Percentiles rank a stretch among this genome's conserved stretches.
These are phyloP conservation scores for Tetranychus piercei DNA, from an alignment of 2,888 invertebrate species.

Conservation along the genomic window DNA sequence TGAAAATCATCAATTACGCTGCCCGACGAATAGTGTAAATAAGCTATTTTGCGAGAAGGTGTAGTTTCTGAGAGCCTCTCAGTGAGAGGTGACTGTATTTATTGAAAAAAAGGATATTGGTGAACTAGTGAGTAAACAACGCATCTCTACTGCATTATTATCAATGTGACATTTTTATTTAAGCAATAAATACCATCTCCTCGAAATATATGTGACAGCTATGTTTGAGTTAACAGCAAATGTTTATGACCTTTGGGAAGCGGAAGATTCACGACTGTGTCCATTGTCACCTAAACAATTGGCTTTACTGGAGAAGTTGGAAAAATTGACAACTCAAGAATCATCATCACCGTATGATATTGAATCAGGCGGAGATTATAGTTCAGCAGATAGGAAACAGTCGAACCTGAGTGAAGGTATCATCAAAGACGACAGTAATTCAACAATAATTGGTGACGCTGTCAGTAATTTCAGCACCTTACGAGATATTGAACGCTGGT, in stretches of 20 bases:
- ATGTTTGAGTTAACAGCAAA: background rate
- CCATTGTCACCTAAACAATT: background rate
- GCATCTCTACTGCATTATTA: no score
- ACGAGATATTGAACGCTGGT: background rate
- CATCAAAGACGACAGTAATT: background rate
- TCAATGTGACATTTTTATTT: no score
- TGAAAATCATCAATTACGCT: no score
- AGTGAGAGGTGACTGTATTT: no score
- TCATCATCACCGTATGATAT: background rate
- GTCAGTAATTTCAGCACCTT: background rate
- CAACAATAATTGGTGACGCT: background rate
- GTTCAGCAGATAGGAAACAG: background rate
- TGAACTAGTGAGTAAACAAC: no score
- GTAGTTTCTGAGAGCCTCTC: no score
- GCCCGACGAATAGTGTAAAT: no score
- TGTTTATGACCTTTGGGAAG: constrained; percentile 4
- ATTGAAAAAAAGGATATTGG: no score
- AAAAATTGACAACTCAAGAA: background rate
- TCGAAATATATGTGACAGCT: no score
- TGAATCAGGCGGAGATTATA: background rate
- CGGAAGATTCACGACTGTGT: background rate
- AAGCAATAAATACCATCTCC: no score
- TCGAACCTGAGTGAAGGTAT: background rate
- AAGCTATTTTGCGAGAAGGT: no score
- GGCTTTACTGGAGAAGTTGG: background rate